phyloP scores from a whole-genome alignment of 1,140 invertebrate genomes.

The Caerostris darwini region DNA sequence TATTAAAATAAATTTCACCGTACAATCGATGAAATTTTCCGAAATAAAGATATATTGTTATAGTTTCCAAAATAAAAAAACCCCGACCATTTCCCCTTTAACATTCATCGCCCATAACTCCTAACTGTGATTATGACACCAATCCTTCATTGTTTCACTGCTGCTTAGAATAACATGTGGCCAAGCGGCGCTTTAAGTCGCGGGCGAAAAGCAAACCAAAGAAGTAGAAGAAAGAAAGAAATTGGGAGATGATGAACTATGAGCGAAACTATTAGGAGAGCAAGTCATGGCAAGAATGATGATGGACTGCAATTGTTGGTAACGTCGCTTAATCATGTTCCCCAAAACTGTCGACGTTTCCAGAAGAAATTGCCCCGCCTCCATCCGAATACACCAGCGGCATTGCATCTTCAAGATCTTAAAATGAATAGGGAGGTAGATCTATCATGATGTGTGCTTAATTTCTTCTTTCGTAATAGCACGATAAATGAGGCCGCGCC shows the following conservation, averaged over 20 bases:
- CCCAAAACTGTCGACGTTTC: background rate
- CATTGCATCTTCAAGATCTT: background rate
- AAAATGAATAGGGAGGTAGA: background rate
- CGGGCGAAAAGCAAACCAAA: background rate
- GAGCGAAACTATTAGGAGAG: background rate
- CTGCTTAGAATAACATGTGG: background rate
- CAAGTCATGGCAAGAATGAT: background rate
- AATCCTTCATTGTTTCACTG: too few relatives aligned
- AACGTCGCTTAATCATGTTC: background rate
- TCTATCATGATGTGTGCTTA: background rate
- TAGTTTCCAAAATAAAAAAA: background rate
- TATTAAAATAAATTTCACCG: too few relatives aligned
- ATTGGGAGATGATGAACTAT: background rate
- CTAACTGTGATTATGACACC: background rate
- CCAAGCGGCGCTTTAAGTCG: background rate
- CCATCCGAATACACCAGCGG: background rate
- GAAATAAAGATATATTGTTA: too few relatives aligned
- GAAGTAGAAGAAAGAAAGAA: background rate
- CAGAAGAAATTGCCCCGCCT: background rate
- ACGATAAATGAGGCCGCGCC: background rate
- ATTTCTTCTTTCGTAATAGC: background rate
- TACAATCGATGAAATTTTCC: too few relatives aligned
- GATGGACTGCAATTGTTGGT: background rate
- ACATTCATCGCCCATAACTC: background rate
- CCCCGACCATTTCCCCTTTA: too few relatives aligned